Base-by-base conservation (phyloP, 2,113 vertebrate genomes). In the Paradisaea rubra region DNA sequence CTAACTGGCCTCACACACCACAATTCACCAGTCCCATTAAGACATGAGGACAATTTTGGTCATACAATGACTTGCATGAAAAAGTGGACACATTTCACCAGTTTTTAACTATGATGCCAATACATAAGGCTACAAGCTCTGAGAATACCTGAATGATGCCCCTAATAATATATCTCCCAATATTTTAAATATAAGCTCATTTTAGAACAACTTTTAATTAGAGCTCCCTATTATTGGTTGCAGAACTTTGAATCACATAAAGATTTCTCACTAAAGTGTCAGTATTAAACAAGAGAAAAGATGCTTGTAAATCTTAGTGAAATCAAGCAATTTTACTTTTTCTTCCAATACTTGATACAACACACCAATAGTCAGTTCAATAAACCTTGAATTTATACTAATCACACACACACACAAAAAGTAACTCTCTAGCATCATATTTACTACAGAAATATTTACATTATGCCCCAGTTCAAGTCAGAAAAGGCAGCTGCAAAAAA, bases 401-500 rank as follows among this genome's bases (percentile, higher is more conserved):
- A 84, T 68, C 66, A 80, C 69, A 93, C 71, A 91, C 23, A 68
- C 27, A 64, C 1, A 19, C 54, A 50, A 70, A 78, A 83, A 39
- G 44, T 28, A 73, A 61, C 69, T 71, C 61, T 85, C 88, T 65
- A 61, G 78, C 30, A 45, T 87, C 84, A 8, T 71, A 65, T 79
- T 86, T 56, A 71, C 88, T 86, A 81, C 54, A 95, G 70, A n/a
- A 94, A 23, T 90, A 93, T 95, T 93, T 95, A 95, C 90, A 95
- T 61, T 72, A 86, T 50, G 72, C 49, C 57, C 56, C 80, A 72
- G 86, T 72, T 90, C 53, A 45, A 79, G 65, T 47, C 68, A 86
- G 56, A 94, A 94, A 95, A 95, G 59, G 56, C 76, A 95, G 79
- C 42, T 81, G 63, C 13, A 84, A 76, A 88, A 70, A 23, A 28